Evolutionary conservation across 2,888 invertebrate species (phyloP), one percentile per base, ranked within the genome.

Genomic region (Punctoribates punctum): DNA sequence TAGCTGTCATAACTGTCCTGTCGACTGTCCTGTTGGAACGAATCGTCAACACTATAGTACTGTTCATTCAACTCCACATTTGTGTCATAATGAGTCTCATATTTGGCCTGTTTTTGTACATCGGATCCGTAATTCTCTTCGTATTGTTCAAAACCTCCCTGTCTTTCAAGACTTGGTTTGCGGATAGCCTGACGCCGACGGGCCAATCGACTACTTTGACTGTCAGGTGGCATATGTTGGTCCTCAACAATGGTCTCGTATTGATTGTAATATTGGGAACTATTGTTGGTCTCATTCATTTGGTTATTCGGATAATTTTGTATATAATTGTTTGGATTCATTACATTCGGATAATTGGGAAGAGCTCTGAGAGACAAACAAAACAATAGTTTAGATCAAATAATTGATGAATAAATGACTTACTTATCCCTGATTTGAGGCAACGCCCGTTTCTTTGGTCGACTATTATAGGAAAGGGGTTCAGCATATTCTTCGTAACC

Each of bases 101-200:
- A 72, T 23, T 72, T 25, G 5, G 9, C 11, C 17, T 48, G 72
- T 17, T 46, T 72, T 48, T 72, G 72, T 20, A 11, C 73, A 27
- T 76, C 73, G 17, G 73, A 9, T 27, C 57, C 76, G 23, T 25
- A 73, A 73, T 76, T 46, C 51, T 77, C 77, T 48, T 78, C 76
- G 48, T 29, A 27, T 4, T 79, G 73, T 48, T 80, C 80, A 60
- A 80, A 79, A 15, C 80, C 79, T 20, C 78, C 77, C 74, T 80
- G 80, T n/a, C 80, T 54, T 62, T 80, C 80, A 1, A 80, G 73
- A 74, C 80, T 80, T 17, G 79, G 79, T 25, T 78, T 75, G 5
- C 80, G 76, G 1, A 79, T 77, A 2, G 79, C 74, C 20, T 42
- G 54, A 67, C 74, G 75, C 78, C 79, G 73, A 90, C 90, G 84